These are phyloP conservation scores for Hydrophis major DNA, from an alignment of 2,797 vertebrate genomes.

Conservation along the genomic window DNA sequence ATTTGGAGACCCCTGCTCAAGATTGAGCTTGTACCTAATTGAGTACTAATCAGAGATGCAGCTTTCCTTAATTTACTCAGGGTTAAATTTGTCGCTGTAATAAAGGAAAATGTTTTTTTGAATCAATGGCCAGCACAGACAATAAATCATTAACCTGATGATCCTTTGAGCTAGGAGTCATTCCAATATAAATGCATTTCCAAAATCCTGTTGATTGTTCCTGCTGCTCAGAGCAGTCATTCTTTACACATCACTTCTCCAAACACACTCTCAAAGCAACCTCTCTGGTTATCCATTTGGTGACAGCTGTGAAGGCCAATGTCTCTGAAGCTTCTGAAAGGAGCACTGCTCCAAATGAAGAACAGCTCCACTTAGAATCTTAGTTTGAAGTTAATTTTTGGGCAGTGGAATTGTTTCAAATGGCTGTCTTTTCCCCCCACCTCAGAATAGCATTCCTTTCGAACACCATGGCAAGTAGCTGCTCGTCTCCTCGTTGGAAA, in stretches of 20 bases:
- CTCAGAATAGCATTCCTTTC: conserved; percentile 98
- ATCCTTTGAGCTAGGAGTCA: background rate
- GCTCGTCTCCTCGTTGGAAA: conserved; percentile 86
- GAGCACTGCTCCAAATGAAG: conserved; percentile 36
- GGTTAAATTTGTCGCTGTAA: conserved; percentile 16
- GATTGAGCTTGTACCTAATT: background rate
- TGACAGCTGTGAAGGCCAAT: conserved; percentile 32
- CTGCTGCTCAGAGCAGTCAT: conserved; percentile 32
- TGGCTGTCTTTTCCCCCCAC: conserved; percentile 82
- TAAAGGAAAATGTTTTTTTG: conserved; percentile 37
- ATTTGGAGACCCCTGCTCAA: background rate
- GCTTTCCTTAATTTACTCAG: background rate
- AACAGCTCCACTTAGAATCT: conserved; percentile 30
- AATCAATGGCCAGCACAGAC: background rate
- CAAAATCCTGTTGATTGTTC: conserved; percentile 33
- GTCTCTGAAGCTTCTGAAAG: conserved; percentile 16
- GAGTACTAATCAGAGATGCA: background rate
- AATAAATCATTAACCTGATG: conserved; percentile 14
- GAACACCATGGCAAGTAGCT: conserved; percentile 97
- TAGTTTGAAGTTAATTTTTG: conserved; percentile 43
- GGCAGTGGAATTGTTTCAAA: conserved; percentile 70
- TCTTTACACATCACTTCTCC: conserved; percentile 19
- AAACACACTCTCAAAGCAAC: conserved; percentile 18
- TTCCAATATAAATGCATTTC: background rate
- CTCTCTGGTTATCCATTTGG: conserved; percentile 12